These are phyloP conservation scores for Ophioderma brevispina DNA, from an alignment of 35 echinoderm and acorn worm species.

Conservation along the genomic window DNA sequence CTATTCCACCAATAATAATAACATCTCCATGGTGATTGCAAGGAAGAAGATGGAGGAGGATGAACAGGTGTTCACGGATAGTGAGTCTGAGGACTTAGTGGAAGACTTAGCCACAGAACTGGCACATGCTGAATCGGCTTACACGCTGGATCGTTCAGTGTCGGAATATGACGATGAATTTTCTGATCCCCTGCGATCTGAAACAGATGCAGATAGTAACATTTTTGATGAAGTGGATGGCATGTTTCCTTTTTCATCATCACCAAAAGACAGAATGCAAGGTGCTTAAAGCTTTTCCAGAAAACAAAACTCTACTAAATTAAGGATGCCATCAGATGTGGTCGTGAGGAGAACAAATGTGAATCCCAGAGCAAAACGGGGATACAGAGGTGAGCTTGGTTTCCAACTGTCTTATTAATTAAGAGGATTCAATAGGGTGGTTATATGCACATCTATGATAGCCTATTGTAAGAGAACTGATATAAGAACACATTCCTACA, in stretches of 20 bases:
- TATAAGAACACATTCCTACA: too few species aligned
- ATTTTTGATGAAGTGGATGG: neutral
- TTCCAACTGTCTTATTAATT: too few species aligned
- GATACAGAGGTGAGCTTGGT: neutral
- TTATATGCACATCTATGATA: too few species aligned
- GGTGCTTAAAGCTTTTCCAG: neutral
- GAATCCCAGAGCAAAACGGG: neutral
- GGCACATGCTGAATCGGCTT: slow-evolving; percentile 33
- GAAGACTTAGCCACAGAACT: slow-evolving; percentile 78
- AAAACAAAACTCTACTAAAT: slow-evolving; percentile 48
- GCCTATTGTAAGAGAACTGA: too few species aligned
- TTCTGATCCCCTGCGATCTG: neutral
- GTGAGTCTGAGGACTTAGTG: slow-evolving; percentile 38
- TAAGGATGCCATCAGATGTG: neutral
- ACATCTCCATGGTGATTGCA: slow-evolving; percentile 35
- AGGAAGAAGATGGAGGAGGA: slow-evolving; percentile 53
- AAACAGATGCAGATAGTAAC: neutral
- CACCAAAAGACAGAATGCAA: neutral
- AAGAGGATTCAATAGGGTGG: too few species aligned
- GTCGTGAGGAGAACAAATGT: neutral
- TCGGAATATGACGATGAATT: slow-evolving; percentile 3
- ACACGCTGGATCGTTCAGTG: neutral
- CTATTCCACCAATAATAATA: slow-evolving; percentile 1
- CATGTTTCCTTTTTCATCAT: neutral
- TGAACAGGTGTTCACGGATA: neutral